Percentiles rank a stretch among this genome's conserved stretches.
phyloP scores from a whole-genome alignment of 2,888 invertebrate genomes.

The Clivina fossor region DNA sequence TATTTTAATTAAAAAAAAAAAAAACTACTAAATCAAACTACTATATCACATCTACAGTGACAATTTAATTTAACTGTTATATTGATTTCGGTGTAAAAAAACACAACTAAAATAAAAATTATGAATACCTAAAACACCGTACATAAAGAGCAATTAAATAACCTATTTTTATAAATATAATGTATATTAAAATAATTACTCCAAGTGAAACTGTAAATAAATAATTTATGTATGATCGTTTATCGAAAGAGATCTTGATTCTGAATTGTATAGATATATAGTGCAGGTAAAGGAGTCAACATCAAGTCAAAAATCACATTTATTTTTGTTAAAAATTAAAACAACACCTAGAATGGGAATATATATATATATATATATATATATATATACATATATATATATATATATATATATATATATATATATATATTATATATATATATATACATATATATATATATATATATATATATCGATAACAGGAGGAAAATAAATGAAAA shows the following conservation, averaged over 20 bases:
- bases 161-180: not conserved
- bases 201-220: not conserved
- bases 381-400: no score
- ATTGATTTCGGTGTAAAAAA: not conserved
- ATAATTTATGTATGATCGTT: no score
- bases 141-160: not conserved
- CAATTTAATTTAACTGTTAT: no score
- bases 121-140: not conserved
- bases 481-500: slow-evolving; percentile 5
- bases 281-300: slow-evolving; percentile 12
- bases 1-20: no score
- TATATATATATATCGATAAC: slow-evolving; percentile 34
- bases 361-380: no score
- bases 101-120: not conserved
- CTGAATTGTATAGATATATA: no score
- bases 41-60: no score
- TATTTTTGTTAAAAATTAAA: slow-evolving; percentile 3
- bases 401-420: no score
- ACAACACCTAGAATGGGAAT: slow-evolving; percentile 28
- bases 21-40: no score
- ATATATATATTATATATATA: no score
- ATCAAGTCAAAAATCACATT: slow-evolving; percentile 6
- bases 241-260: no score
- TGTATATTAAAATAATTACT: not conserved
- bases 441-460: no score